phyloP scores from a whole-genome alignment of 2,113 vertebrate genomes.

The Mohoua ochrocephala region DNA sequence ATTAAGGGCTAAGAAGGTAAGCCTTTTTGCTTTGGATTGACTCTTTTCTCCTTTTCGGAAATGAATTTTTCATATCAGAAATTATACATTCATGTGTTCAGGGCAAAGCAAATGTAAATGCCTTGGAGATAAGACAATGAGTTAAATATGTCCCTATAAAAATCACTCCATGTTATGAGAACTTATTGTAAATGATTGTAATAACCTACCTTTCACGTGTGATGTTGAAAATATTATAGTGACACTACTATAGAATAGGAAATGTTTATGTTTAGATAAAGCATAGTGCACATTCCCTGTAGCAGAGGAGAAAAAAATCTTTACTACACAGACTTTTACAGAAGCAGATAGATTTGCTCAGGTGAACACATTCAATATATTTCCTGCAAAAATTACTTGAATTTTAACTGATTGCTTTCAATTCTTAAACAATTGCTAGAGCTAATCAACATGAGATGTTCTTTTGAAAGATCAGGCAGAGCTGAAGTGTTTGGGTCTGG shows the following conservation, averaged over 20 bases:
- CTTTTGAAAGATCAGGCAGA: not conserved
- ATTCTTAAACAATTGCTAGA: not conserved
- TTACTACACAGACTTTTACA: not conserved
- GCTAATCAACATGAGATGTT: not conserved
- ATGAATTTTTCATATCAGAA: not conserved
- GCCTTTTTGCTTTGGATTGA: not conserved
- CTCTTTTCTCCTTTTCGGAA: not conserved
- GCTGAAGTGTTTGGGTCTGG: conserved; percentile 1
- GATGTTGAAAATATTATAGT: not conserved
- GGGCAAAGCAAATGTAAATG: not conserved
- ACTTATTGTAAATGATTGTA: not conserved
- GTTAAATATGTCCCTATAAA: not conserved
- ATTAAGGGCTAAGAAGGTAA: conserved; percentile 16
- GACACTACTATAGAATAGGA: not conserved
- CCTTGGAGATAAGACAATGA: not conserved
- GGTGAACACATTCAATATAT: not conserved
- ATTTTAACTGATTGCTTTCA: not conserved
- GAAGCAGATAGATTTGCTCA: not conserved
- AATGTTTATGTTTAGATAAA: not conserved
- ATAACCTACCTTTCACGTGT: not conserved
- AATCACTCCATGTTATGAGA: not conserved
- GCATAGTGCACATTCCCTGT: not conserved
- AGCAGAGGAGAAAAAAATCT: not conserved
- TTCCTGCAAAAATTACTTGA: not conserved
- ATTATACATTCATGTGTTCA: not conserved